Percentiles rank a stretch among this genome's conserved stretches.
phyloP scores from a whole-genome alignment of 2,113 vertebrate genomes.

The Catharus fuscescens region DNA sequence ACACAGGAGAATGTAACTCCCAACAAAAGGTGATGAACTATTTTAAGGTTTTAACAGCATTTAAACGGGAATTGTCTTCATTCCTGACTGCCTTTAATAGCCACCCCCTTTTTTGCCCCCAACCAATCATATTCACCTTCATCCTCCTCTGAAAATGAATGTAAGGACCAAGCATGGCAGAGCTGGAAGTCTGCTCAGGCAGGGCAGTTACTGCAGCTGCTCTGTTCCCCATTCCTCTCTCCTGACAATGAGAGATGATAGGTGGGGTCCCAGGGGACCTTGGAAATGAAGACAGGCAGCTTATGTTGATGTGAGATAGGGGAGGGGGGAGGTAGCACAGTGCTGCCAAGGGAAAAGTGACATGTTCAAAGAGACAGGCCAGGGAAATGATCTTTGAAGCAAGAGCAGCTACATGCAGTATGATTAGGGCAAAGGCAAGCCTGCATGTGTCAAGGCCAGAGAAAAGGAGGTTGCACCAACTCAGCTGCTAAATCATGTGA shows the following conservation, averaged over 20 bases:
- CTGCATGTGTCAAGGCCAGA: background rate
- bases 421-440: constrained; percentile 11
- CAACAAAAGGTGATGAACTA: background rate
- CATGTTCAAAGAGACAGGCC: constrained; percentile 39
- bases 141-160: background rate
- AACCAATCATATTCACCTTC: background rate
- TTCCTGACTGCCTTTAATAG: background rate
- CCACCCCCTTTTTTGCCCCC: background rate
- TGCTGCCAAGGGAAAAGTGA: constrained; percentile 10
- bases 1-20: background rate
- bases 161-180: background rate
- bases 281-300: constrained; percentile 50
- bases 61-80: background rate
- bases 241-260: constrained; percentile 46
- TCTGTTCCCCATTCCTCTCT: background rate
- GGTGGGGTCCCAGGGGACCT: background rate
- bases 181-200: background rate
- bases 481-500: background rate
- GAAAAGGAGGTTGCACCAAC: background rate
- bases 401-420: background rate
- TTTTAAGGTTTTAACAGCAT: background rate
- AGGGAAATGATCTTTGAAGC: constrained; percentile 48
- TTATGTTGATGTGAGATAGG: constrained; percentile 24
- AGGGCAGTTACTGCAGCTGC: background rate
- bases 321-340: background rate